Evolutionary conservation across 2,113 vertebrate genomes (phyloP).

Genomic region (Ameiurus melas): DNA sequence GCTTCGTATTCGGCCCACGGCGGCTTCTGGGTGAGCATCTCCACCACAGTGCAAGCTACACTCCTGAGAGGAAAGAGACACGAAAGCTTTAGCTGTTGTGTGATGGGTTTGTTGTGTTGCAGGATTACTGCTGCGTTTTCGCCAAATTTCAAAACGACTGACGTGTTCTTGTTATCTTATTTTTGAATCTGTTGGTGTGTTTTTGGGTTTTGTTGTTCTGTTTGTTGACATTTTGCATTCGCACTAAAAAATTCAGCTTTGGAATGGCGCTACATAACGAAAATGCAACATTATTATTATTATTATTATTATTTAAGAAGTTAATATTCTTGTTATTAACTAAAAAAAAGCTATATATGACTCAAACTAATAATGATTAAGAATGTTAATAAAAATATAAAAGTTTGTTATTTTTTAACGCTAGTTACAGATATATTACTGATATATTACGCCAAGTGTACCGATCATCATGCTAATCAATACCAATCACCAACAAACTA

Average conservation of each 20-base stretch:
- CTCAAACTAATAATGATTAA: background rate
- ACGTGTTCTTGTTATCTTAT: no score
- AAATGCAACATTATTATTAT: background rate
- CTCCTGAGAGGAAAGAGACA: conserved; percentile 73
- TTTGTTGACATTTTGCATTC: background rate
- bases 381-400: background rate
- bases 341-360: background rate
- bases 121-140: no score
- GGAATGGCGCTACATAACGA: background rate
- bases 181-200: background rate
- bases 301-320: background rate
- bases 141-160: no score
- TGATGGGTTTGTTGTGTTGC: no score
- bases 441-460: background rate
- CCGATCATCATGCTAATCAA: background rate
- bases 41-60: conserved; percentile 88
- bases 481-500: background rate
- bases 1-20: conserved; percentile 91
- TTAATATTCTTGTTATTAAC: no score
- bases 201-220: background rate
- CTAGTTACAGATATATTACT: background rate
- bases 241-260: background rate
- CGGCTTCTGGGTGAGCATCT: conserved; percentile 90
- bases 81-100: background rate
- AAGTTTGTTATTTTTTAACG: background rate